Evolutionary conservation across 2,888 invertebrate genomes (phyloP).

Genomic region (Amphipoea oculea): DNA sequence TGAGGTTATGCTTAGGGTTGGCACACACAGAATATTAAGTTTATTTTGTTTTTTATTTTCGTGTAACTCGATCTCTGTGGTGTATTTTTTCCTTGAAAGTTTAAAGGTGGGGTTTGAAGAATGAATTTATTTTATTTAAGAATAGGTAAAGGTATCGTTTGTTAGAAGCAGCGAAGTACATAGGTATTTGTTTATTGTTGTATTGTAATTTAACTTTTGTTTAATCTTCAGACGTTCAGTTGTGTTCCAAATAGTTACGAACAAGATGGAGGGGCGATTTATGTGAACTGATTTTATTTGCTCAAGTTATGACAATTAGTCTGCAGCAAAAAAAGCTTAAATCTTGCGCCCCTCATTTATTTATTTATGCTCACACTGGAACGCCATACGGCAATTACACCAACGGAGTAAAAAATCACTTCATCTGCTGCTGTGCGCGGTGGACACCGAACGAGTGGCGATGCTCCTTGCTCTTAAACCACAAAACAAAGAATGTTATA

Average conservation of each 20-base stretch:
- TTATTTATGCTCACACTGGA: too few relatives aligned
- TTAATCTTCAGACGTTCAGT: not conserved
- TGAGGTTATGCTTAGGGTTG: conserved; percentile 77
- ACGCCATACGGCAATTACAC: too few relatives aligned
- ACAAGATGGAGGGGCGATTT: not conserved
- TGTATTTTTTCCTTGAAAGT: conserved; percentile 23
- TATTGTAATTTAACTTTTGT: not conserved
- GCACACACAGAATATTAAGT: not conserved
- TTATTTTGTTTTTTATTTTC: conserved; percentile 18
- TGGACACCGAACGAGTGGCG: too few relatives aligned
- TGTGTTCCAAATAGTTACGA: not conserved
- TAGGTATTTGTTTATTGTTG: conserved; percentile 4
- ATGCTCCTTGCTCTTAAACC: too few relatives aligned
- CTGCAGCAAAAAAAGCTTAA: not conserved
- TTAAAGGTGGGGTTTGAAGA: conserved; percentile 15
- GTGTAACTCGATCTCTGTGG: conserved; percentile 37
- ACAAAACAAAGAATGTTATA: too few relatives aligned
- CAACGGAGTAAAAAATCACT: too few relatives aligned
- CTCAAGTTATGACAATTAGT: not conserved
- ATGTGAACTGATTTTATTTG: not conserved
- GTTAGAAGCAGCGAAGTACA: not conserved
- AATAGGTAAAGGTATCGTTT: conserved; percentile 4
- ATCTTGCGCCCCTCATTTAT: not conserved
- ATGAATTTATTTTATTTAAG: too few relatives aligned
- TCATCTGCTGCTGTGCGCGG: too few relatives aligned